phyloP scores from a whole-genome alignment of 2,888 invertebrate genomes.

The Eudasyphora cyanicolor region DNA sequence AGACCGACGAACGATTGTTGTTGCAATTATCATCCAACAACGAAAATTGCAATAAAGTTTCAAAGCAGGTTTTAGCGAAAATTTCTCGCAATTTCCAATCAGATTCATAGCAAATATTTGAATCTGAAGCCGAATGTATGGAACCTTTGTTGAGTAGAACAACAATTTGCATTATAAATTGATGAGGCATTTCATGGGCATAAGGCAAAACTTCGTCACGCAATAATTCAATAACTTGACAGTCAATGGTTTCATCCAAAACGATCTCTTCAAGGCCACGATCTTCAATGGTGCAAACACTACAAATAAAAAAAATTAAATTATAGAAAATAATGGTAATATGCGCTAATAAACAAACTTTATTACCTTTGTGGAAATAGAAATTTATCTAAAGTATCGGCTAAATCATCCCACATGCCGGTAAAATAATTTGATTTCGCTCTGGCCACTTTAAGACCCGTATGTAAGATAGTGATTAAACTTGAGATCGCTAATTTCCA shows the following conservation, averaged over 20 bases:
- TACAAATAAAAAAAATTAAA: conserved; percentile 67
- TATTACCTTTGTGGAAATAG: conserved; percentile 90
- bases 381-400: conserved; percentile 93
- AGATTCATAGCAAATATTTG: conserved; percentile 86
- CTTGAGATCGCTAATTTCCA: conserved; percentile 92
- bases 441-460: conserved; percentile 93
- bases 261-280: conserved; percentile 83
- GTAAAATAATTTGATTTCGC: conserved; percentile 87
- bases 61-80: conserved; percentile 97
- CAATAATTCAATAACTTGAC: conserved; percentile 89
- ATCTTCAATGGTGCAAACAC: conserved; percentile 82
- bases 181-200: conserved; percentile 88
- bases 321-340: neutral
- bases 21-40: conserved; percentile 87
- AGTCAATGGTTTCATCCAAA: conserved; percentile 89
- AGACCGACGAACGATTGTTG: conserved; percentile 71
- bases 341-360: neutral
- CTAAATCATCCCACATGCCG: conserved; percentile 92
- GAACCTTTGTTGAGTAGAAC: conserved; percentile 92
- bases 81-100: conserved; percentile 93
- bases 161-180: conserved; percentile 91
- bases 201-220: conserved; percentile 91
- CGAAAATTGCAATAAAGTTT: conserved; percentile 96
- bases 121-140: conserved; percentile 87
- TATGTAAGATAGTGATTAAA: conserved; percentile 88